phyloP scores from a whole-genome alignment of 2,113 vertebrate genomes.

The Pungitius pungitius region DNA sequence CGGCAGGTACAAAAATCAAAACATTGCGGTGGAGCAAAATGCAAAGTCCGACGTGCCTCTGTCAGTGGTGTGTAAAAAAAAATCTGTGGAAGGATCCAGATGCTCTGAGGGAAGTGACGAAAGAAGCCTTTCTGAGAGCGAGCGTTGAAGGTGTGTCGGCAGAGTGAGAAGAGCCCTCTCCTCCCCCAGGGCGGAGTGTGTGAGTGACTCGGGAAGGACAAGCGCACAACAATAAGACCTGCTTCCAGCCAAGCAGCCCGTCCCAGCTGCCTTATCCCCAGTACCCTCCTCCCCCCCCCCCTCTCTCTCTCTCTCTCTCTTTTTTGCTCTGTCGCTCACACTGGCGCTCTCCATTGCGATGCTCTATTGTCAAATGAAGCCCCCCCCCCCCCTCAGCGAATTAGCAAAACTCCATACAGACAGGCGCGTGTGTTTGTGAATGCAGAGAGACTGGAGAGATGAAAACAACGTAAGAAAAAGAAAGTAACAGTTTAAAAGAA shows the following conservation, averaged over 20 bases:
- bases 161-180: constrained; percentile 8
- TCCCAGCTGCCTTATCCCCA: constrained; percentile 77
- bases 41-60: constrained; percentile 10
- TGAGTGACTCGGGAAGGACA: constrained; percentile 55
- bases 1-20: constrained; percentile 21
- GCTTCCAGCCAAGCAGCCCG: constrained; percentile 63
- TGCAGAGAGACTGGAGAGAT: not conserved
- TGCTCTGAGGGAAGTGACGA: not conserved
- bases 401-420: constrained; percentile 50
- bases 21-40: not conserved
- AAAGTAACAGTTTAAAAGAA: not conserved
- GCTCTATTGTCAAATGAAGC: constrained; percentile 60
- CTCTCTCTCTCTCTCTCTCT: constrained; percentile 25
- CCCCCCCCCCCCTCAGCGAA: constrained; percentile 31
- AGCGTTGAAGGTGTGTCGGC: not conserved
- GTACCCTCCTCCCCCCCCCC: constrained; percentile 46
- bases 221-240: constrained; percentile 76
- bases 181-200: constrained; percentile 17
- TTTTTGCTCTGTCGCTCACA: constrained; percentile 24
- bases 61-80: not conserved
- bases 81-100: constrained; percentile 3
- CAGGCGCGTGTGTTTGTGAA: constrained; percentile 39
- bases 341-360: constrained; percentile 28
- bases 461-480: not conserved
- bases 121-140: not conserved